Evolutionary conservation across 2,113 vertebrate genomes (phyloP).

Genomic region (Epinephelus fuscoguttatus): DNA sequence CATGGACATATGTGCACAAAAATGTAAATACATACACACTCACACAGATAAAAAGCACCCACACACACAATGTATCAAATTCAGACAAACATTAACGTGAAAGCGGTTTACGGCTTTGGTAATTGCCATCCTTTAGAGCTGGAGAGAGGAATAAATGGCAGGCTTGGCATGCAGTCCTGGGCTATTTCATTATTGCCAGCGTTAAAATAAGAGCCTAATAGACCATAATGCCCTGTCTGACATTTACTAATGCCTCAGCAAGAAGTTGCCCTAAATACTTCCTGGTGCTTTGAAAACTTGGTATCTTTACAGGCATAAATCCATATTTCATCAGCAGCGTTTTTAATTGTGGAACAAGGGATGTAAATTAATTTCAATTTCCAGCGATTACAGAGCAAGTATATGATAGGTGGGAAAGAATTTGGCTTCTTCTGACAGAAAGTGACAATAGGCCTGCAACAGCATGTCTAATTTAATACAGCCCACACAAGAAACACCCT

Average conservation of each 20-base stretch:
- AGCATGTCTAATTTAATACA: background rate
- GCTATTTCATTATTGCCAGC: conserved; percentile 21
- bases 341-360: background rate
- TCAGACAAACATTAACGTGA: conserved; percentile 7
- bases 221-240: conserved; percentile 21
- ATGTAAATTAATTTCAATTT: conserved; percentile 6
- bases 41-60: no score
- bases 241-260: conserved; percentile 24
- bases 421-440: background rate
- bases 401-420: background rate
- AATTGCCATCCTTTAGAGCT: conserved; percentile 35
- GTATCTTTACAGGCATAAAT: background rate
- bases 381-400: background rate
- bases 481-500: background rate
- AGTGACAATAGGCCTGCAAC: background rate
- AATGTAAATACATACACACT: background rate
- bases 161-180: conserved; percentile 3
- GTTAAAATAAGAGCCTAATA: conserved; percentile 21
- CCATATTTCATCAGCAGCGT: conserved; percentile 3
- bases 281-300: background rate
- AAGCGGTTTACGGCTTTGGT: conserved; percentile 15
- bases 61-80: conserved; percentile 14
- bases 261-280: background rate
- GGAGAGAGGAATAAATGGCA: conserved; percentile 12
- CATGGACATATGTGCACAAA: background rate